Base-by-base conservation (phyloP, 2,113 vertebrate species). In the Oryzias javanicus region DNA sequence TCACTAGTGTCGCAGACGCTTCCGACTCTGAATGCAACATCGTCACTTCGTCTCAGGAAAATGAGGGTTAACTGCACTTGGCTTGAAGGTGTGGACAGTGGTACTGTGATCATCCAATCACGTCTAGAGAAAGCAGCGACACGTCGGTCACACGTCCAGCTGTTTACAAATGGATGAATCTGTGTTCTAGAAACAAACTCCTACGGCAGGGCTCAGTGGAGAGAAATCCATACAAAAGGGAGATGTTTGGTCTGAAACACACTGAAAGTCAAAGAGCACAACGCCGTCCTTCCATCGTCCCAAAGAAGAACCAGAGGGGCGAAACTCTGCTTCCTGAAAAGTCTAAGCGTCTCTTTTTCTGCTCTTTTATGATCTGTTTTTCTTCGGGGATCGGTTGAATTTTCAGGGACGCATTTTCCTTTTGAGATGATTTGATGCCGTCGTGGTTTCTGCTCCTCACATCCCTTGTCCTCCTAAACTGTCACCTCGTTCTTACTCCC, bases 401-500 rank as follows among this genome's bases (percentile, higher is more conserved):
- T 69, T 84, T 81, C 73, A 35, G 12, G 35, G 35, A 35, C 35
- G 12, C 35, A 12, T 10, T 35, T n/a, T 35, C 35, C 35, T 12
- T 10, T 35, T 35, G 35, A 35, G 35, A 35, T 35, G 35, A n/a
- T 35, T 10, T 35, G 35, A 12, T 35, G 35, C 35, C 61, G 29
- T 24, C 27, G 46, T 56, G 14, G 15, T 35, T 58, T 55, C 35
- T 42, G 27, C 50, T 47, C 56, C 19, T 49, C 24, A 8, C 44
- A 24, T 66, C 47, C 49, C 18, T 52, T 70, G 4, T 42, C 29
- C 61, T 48, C 62, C 95, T 90, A 94, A 85, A 95, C 94, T 0
- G 94, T 95, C 81, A 95, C 94, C 88, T 95, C 94, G 6, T 95
- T 95, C 89, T 94, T 95, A 87, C 90, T 94, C 82, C 74, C 93